Base-by-base conservation (phyloP, 2,797 vertebrate genomes). In the Anableps anableps region DNA sequence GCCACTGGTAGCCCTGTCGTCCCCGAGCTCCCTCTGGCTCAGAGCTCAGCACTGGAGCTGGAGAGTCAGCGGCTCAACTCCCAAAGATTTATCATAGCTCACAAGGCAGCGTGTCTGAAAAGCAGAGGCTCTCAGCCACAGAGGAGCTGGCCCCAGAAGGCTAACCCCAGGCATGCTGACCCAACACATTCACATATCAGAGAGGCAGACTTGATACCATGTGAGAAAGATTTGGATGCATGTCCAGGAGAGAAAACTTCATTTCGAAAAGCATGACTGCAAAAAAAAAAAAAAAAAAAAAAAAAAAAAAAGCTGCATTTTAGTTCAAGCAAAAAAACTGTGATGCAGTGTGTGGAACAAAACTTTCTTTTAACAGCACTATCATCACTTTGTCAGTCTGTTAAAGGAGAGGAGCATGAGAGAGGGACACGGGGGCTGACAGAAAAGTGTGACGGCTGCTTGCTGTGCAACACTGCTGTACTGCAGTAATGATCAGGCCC, bases 31-130 rank as follows among this genome's bases (percentile, higher is more conserved):
- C 93, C 93, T 90, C 83, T 64, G 94, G 92, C 93, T 92, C 90
- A 80, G 87, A 92, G 93, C 94, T 94, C 91, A 84, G 91, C 83
- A 55, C 84, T 84, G 88, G 88, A 92, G 91, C 90, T 80, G 87
- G 84, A 90, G 89, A 93, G 88, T 88, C 89, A 88, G 90, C 77
- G 41, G 86, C 90, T 92, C 84, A 68, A 84, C 90, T 93, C 90
- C 92, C 89, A 91, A 91, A 95, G 93, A 96, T 96, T 96, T 94
- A 96, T 96, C 95, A 95, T 92, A 88, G 92, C 93, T 94, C 94
- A 93, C 93, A 93, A 93, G 94, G 94, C 92, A 91, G 89, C 82
- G 73, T 83, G 92, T 90, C 92, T 93, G 89, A 94, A 93, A 47
- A 92, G 86, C 86, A 84, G 90, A 94, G 85, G 86, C 86, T 91